These are phyloP conservation scores for Speoplatyrhinus poulsoni DNA, from an alignment of 2,113 vertebrate species.

Conservation along the genomic window DNA sequence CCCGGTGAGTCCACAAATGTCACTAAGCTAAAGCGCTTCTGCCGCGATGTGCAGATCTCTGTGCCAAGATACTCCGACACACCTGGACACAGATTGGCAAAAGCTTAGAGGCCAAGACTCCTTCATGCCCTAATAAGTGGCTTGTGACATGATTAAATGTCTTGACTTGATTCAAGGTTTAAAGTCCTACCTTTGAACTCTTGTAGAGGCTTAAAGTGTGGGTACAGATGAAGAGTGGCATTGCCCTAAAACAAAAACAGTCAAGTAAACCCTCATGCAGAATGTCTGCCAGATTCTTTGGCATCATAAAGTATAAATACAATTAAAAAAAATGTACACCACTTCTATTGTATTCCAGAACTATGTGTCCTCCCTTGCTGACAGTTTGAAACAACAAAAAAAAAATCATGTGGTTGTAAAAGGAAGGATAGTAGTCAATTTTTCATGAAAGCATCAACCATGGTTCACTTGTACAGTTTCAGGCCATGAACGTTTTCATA, in stretches of 20 bases:
- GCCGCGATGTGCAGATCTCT: slow-evolving; percentile 83
- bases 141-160: neutral
- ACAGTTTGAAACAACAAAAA: too few species aligned
- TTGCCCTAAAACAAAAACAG: slow-evolving; percentile 73
- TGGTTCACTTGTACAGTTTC: too few species aligned
- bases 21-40: slow-evolving; percentile 84
- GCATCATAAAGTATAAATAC: neutral
- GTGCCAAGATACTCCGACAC: slow-evolving; percentile 82
- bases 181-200: slow-evolving; percentile 78
- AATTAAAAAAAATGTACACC: too few species aligned
- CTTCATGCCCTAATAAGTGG: neutral
- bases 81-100: slow-evolving; percentile 52
- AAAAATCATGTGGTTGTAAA: too few species aligned
- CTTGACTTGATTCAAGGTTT: neutral
- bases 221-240: slow-evolving; percentile 83
- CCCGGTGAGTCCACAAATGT: slow-evolving; percentile 84
- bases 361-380: too few species aligned
- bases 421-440: too few species aligned
- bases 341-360: too few species aligned
- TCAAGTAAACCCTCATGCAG: neutral
- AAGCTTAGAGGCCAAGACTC: neutral
- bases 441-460: too few species aligned
- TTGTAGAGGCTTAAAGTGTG: slow-evolving; percentile 83
- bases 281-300: neutral
- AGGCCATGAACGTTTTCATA: too few species aligned